A percentile compares a stretch with the other conserved stretches of the same genome.
phyloP scores from a whole-genome alignment of 2,888 invertebrate genomes.

The Limenitis camilla region DNA sequence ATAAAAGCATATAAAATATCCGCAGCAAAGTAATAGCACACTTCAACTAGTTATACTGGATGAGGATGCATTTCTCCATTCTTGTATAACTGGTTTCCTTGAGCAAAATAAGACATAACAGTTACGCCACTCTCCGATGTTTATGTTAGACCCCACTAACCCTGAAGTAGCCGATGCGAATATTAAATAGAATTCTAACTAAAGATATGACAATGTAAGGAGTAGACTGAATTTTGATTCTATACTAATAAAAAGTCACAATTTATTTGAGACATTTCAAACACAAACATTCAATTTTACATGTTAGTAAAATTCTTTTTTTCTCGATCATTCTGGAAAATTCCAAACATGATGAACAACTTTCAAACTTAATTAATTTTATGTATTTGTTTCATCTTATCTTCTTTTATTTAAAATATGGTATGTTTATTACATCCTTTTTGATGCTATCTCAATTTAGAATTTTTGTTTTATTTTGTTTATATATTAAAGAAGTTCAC shows the following conservation, averaged over 20 bases:
- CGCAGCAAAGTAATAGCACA: constrained; percentile 24
- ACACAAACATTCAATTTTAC: not conserved
- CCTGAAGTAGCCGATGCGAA: constrained; percentile 14
- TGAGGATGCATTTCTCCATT: constrained; percentile 19
- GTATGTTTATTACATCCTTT: no score
- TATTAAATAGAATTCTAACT: constrained; percentile 11
- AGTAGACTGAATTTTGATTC: constrained; percentile 8
- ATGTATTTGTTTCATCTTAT: no score
- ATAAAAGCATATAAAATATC: constrained; percentile 28
- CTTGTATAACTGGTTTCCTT: constrained; percentile 23
- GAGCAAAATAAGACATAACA: constrained; percentile 26
- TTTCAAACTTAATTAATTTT: no score
- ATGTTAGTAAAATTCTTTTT: not conserved
- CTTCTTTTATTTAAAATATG: no score
- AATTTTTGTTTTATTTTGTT: no score
- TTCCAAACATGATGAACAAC: no score
- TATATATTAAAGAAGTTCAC: no score
- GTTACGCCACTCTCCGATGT: constrained; percentile 19
- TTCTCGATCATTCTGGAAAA: no score
- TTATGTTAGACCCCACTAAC: constrained; percentile 15
- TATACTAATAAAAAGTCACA: constrained; percentile 12
- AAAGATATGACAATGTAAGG: constrained; percentile 12
- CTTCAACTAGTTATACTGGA: constrained; percentile 20
- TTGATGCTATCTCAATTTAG: no score
- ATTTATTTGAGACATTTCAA: no score